Evolutionary conservation across 1,140 invertebrate species (phyloP).

Genomic region (Drosophila orosa): DNA sequence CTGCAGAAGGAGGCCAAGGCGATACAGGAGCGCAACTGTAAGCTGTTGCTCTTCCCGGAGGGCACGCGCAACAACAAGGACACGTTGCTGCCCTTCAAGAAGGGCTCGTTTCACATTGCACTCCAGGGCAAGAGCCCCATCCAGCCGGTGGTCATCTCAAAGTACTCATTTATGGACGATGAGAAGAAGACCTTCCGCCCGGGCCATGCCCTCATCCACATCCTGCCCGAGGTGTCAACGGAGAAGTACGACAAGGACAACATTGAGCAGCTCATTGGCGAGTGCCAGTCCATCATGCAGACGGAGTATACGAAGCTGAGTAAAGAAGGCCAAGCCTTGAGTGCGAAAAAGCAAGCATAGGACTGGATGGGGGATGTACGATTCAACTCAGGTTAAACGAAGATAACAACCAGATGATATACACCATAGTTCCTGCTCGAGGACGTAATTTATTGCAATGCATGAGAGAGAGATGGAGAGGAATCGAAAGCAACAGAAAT

Average conservation of each 20-base stretch:
- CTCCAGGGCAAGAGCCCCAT: slow-evolving; percentile 92
- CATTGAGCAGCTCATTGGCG: slow-evolving; percentile 88
- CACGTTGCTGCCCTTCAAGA: slow-evolving; percentile 92
- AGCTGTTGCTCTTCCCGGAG: slow-evolving; percentile 90
- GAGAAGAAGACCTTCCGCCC: slow-evolving; percentile 89
- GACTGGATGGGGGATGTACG: slow-evolving; percentile 13
- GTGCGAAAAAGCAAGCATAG: slow-evolving; percentile 58
- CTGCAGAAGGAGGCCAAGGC: slow-evolving; percentile 90
- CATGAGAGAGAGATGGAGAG: slow-evolving; percentile 4
- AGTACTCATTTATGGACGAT: slow-evolving; percentile 92
- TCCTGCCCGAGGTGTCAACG: slow-evolving; percentile 89
- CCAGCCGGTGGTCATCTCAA: slow-evolving; percentile 95
- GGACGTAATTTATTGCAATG: slow-evolving; percentile 33
- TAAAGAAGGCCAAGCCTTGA: slow-evolving; percentile 84
- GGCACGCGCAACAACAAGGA: slow-evolving; percentile 89
- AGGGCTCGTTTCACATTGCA: slow-evolving; percentile 97
- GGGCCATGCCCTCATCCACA: slow-evolving; percentile 89
- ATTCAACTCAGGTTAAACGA: slow-evolving; percentile 60
- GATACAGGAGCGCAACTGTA: slow-evolving; percentile 88
- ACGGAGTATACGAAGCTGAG: slow-evolving; percentile 86
- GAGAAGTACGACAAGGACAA: slow-evolving; percentile 87
- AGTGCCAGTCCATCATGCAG: slow-evolving; percentile 88
- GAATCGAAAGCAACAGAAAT: slow-evolving; percentile 38
- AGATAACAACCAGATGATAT: slow-evolving; percentile 21
- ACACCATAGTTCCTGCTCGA: slow-evolving; percentile 22